These are phyloP conservation scores for Cyrtonyx montezumae DNA, from an alignment of 2,113 vertebrate species.

Conservation along the genomic window DNA sequence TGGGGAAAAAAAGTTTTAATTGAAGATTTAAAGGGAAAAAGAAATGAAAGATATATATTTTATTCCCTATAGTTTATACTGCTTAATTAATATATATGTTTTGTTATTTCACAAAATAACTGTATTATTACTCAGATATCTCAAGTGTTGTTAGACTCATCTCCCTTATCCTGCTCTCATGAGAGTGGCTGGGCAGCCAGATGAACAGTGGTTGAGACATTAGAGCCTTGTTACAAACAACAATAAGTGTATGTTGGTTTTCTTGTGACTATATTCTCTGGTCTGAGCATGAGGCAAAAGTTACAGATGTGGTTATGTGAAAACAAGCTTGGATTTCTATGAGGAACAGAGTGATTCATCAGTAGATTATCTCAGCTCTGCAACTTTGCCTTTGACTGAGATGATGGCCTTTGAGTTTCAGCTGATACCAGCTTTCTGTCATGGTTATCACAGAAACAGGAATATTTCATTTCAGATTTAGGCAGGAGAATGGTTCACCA, in stretches of 20 bases:
- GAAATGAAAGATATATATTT: not conserved
- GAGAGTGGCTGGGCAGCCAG: not conserved
- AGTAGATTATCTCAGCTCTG: rapidly evolving
- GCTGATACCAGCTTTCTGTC: not conserved
- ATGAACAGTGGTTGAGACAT: not conserved
- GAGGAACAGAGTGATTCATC: not conserved
- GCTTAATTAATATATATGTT: not conserved
- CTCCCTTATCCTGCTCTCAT: not conserved
- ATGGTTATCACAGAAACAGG: not conserved
- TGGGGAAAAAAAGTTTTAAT: not conserved
- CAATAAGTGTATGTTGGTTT: not conserved
- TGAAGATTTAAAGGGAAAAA: not conserved
- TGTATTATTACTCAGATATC: not conserved
- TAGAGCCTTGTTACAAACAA: not conserved
- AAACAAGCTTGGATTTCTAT: not conserved
- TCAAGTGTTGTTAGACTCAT: not conserved
- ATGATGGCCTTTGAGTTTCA: not conserved
- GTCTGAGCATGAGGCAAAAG: not conserved
- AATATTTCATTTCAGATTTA: not conserved
- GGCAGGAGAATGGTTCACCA: not conserved
- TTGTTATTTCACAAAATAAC: not conserved
- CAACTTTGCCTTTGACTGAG: not conserved
- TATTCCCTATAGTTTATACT: not conserved
- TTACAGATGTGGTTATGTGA: rapidly evolving
- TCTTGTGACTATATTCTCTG: not conserved